Conservation (phyloP, 2,113 vertebrate genomes). For the Leucopsar rothschildi region DNA sequence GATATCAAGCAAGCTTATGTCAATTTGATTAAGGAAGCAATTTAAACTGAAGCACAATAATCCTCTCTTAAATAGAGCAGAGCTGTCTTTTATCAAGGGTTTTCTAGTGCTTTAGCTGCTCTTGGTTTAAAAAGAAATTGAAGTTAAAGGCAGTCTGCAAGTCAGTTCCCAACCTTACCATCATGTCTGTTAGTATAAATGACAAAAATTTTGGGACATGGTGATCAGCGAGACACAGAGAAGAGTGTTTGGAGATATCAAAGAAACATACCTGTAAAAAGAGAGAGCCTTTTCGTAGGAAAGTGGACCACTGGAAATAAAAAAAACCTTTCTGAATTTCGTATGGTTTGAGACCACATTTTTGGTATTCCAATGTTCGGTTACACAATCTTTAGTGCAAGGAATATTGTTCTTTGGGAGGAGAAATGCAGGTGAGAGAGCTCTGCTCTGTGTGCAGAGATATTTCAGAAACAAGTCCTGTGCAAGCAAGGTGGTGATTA, state of each 20-base stretch:
- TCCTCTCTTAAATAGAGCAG: neutral
- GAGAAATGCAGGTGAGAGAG: neutral
- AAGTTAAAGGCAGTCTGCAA: neutral
- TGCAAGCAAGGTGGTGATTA: neutral
- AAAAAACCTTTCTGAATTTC: neutral
- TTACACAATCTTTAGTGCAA: neutral
- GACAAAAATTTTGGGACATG: neutral
- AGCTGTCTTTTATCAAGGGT: neutral
- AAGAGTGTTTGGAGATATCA: neutral
- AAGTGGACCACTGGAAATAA: neutral
- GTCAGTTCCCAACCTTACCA: neutral
- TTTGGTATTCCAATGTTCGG: neutral
- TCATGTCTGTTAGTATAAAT: neutral
- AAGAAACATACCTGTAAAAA: neutral
- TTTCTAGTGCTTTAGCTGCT: neutral
- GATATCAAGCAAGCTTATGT: slow-evolving; percentile 5
- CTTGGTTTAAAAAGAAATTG: neutral
- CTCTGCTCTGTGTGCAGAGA: neutral
- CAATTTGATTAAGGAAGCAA: neutral
- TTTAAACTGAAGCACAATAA: slow-evolving; percentile 41
- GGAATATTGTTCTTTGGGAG: neutral
- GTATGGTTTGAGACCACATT: neutral
- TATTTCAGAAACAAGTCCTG: neutral
- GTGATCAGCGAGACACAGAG: neutral
- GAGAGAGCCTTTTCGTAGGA: neutral